Conservation (phyloP, 1,140 invertebrate genomes). For the Macrocentrus cingulum region DNA sequence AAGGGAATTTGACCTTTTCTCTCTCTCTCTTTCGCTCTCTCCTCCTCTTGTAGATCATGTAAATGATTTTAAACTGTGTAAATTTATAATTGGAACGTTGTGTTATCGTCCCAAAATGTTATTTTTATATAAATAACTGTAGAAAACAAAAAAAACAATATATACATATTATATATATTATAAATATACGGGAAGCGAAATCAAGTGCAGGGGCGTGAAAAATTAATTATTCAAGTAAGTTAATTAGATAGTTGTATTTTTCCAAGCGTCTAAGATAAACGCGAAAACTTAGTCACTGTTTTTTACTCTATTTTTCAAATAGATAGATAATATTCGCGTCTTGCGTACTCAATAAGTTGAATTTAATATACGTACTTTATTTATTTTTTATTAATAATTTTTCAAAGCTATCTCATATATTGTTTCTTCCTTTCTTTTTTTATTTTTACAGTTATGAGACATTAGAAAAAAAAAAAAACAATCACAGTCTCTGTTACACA, state of each 20-base stretch:
- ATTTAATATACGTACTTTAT: constrained; percentile 51
- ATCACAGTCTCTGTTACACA: no score
- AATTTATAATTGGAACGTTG: constrained; percentile 16
- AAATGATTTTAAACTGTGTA: constrained; percentile 1
- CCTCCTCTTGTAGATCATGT: constrained; percentile 6
- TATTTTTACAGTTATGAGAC: constrained; percentile 6
- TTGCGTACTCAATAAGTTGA: constrained; percentile 45
- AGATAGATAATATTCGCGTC: constrained; percentile 44
- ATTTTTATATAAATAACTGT: constrained; percentile 55
- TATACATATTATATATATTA: constrained; percentile 49
- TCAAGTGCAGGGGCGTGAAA: constrained; percentile 15
- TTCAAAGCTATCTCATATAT: neutral
- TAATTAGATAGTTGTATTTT: constrained; percentile 45
- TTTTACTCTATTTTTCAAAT: constrained; percentile 56
- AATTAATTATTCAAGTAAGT: constrained; percentile 30
- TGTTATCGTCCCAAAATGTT: constrained; percentile 46
- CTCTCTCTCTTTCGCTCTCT: no score
- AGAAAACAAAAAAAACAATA: no score
- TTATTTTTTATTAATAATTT: constrained; percentile 51
- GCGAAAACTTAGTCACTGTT: constrained; percentile 57
- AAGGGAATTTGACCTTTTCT: no score
- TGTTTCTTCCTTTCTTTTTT: constrained; percentile 8
- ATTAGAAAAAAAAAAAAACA: no score
- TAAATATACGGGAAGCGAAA: constrained; percentile 30
- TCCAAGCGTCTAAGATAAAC: constrained; percentile 37